Conservation (phyloP, 1,140 invertebrate genomes). For the Dendrolimus kikuchii region DNA sequence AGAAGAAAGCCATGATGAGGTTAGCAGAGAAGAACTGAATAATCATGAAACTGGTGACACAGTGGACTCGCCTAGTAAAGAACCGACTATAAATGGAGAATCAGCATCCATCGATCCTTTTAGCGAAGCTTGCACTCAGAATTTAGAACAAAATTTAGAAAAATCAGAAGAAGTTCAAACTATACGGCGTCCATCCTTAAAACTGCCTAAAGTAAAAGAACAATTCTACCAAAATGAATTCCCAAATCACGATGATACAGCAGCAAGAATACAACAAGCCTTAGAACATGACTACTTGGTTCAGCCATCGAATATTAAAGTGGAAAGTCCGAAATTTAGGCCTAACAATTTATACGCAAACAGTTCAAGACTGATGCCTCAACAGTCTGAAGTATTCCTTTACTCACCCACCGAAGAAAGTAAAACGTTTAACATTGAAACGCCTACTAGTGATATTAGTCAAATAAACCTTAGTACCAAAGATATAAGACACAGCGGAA, state of each 20-base stretch:
- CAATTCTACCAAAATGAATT: conserved; percentile 66
- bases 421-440: conserved; percentile 59
- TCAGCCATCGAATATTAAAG: conserved; percentile 75
- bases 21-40: conserved; percentile 37
- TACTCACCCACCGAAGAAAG: conserved; percentile 64
- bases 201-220: conserved; percentile 52
- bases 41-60: conserved; percentile 54
- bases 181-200: conserved; percentile 43
- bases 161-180: conserved; percentile 28
- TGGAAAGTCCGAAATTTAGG: conserved; percentile 62
- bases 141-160: conserved; percentile 52
- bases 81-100: conserved; percentile 14
- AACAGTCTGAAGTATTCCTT: conserved; percentile 54
- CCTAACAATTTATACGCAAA: conserved; percentile 64
- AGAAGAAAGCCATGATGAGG: conserved; percentile 44
- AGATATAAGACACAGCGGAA: conserved; percentile 49
- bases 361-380: conserved; percentile 57
- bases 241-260: conserved; percentile 34
- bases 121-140: conserved; percentile 65
- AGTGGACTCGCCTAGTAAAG: conserved; percentile 40
- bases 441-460: conserved; percentile 63
- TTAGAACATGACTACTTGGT: conserved; percentile 73
- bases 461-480: conserved; percentile 62
- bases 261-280: conserved; percentile 62
- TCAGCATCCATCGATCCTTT: conserved; percentile 49